Evolutionary conservation across 2,113 vertebrate species (phyloP), one percentile per base, ranked within the genome.

Genomic region (Cheilinus undulatus): DNA sequence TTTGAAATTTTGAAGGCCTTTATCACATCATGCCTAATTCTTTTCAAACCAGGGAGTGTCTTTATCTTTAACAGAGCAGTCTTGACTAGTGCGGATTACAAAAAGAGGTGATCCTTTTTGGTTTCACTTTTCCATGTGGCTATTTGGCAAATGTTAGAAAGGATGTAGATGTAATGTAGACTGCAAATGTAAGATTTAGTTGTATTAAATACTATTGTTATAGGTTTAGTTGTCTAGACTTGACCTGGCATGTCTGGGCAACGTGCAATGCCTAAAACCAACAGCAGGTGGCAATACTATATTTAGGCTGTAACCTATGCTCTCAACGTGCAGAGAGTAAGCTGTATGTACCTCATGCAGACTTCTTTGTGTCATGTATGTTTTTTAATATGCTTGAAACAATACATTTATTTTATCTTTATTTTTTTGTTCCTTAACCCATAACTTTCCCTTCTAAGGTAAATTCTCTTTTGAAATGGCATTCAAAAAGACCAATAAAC

Each of bases 211-310:
- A n/a, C n/a, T n/a, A n/a, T n/a, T n/a, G n/a, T n/a, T n/a, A n/a
- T n/a, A n/a, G n/a, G n/a, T n/a, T n/a, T n/a, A n/a, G 38, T 40
- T 40, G 10, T 40, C 10, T 12, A 40, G 32, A 40, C 14, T 5
- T 40, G 38, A 14, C 14, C 17, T 42, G 4, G 8, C 38, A 42
- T 43, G 40, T 45, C 5, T 45, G 3, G 6, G 2, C 43, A 45
- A 2, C 49, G 45, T 84, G 80, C 17, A 36, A 26, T 51, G 14
- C 26, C 43, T 49, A 0, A 60, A 82, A 36, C 48, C 26, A 73
- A 70, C 90, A 90, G 82, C 80, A 91, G 85, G 60, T 80, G 85
- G 82, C 69, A 40, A 45, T 48, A 68, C 19, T 0, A n/a, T 20
- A 27, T 32, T 19, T 45, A 11, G 53, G 52, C 27, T 19, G 10